Evolutionary conservation across 2,113 vertebrate species (phyloP).

Genomic region (Morone chrysops): DNA sequence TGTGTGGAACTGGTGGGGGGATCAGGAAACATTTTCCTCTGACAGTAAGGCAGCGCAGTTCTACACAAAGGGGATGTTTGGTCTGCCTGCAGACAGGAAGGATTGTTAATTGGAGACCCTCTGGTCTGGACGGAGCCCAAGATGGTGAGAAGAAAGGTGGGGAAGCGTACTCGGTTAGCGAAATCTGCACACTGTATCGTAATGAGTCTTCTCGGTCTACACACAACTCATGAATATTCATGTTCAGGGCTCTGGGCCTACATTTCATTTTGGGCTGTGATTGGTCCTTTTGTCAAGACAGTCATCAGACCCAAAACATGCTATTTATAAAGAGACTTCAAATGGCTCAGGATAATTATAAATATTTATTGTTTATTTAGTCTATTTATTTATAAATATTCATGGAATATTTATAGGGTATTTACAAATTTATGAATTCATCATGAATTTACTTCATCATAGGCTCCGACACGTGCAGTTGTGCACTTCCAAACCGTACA

Average conservation of each 20-base stretch:
- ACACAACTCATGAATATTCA: constrained; percentile 65
- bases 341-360: constrained; percentile 43
- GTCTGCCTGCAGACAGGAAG: constrained; percentile 29
- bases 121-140: constrained; percentile 35
- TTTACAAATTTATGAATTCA: constrained; percentile 44
- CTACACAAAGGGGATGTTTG: background rate
- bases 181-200: constrained; percentile 40
- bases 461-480: constrained; percentile 4
- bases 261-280: constrained; percentile 34
- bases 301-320: constrained; percentile 45
- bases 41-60: background rate
- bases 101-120: constrained; percentile 37
- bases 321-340: constrained; percentile 62
- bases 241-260: constrained; percentile 41
- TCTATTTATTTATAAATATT: constrained; percentile 60
- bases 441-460: constrained; percentile 6
- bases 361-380: constrained; percentile 61
- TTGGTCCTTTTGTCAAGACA: constrained; percentile 50
- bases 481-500: constrained; percentile 4
- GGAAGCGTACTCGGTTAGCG: background rate
- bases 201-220: constrained; percentile 46
- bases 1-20: background rate
- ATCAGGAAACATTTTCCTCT: constrained; percentile 11
- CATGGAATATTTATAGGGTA: constrained; percentile 36
- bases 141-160: constrained; percentile 27